Base-by-base conservation (phyloP, 2,888 invertebrate species). In the Itoplectis maculator region DNA sequence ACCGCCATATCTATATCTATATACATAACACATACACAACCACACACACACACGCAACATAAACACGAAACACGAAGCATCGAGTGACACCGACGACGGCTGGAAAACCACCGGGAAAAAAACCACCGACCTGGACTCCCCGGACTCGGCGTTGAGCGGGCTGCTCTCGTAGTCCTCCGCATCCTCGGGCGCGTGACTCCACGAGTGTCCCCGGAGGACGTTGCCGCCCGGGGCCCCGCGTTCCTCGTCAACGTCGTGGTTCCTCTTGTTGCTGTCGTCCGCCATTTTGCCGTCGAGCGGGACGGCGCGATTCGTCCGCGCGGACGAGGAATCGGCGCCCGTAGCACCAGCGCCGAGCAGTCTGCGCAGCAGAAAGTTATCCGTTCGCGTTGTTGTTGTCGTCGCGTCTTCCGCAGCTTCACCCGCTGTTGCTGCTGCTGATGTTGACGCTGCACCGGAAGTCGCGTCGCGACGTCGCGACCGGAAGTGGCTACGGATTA, bases 171-270 rank as follows among this genome's bases (percentile, higher is more conserved):
- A 89, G 13, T 89, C 91, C 45, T 84, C 86, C 0, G 51, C 74
- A 80, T 88, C 90, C 7, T 92, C 92, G 5, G 87, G 86, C 18
- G 81, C 88, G 42, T 89, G 87, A 47, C 90, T 91, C 92, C 92
- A 92, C 20, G 88, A 89, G 69, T 89, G 87, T 18, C 85, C 87
- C 9, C 79, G 84, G 5, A 91, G 82, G 11, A 87, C 86, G 68
- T 91, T 91, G n/a, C 90, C 89, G 8, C 81, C 79, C 63, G 73
- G 37, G 9, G 68, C 8, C 11, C 15, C 76, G 15, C 63, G 18
- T 15, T 85, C 83, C 13, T 79, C 84, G n/a, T 47, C 80, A 42
- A 65, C 75, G 35, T 54, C 73, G 42, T 63, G 70, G 20, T 49
- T 65, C n/a, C 47, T 81, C 29, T 76, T 82, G 68, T 81, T 79